Percentiles rank a stretch among this genome's conserved stretches.
phyloP scores from a whole-genome alignment of 2,113 vertebrate genomes.

The Alligator mississippiensis region DNA sequence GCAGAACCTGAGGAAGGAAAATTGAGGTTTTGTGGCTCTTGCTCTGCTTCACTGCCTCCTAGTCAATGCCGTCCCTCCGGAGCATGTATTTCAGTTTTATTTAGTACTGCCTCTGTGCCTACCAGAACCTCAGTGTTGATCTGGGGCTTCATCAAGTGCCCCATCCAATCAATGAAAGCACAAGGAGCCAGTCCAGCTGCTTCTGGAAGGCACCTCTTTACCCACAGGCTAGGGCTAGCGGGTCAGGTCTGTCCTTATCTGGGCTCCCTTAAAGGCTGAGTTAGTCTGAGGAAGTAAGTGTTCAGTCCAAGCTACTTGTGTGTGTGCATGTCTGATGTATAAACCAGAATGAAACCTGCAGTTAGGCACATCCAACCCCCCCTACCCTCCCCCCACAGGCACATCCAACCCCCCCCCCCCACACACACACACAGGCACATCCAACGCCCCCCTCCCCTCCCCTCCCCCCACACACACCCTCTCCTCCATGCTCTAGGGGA shows the following conservation, averaged over 20 bases:
- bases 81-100: neutral
- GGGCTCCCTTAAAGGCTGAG: neutral
- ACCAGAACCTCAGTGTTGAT: rapidly evolving
- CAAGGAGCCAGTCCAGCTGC: neutral
- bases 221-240: neutral
- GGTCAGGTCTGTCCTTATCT: neutral
- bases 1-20: neutral
- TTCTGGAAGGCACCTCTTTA: neutral
- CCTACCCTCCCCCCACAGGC: too few relatives aligned
- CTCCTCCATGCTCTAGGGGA: neutral
- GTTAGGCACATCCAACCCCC: neutral
- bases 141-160: too few relatives aligned
- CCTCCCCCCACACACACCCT: too few relatives aligned
- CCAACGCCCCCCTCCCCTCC: too few relatives aligned
- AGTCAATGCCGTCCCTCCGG: neutral
- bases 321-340: neutral
- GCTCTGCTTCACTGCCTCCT: neutral
- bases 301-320: neutral
- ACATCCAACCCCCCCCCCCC: too few relatives aligned
- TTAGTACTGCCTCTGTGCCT: neutral
- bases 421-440: too few relatives aligned
- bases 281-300: neutral
- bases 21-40: neutral
- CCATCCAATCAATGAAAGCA: neutral
- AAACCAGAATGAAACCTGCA: neutral